Percentiles rank a stretch among this genome's conserved stretches.
Conservation (phyloP, 1,140 invertebrate genomes). For the Epicauta chinensis region DNA sequence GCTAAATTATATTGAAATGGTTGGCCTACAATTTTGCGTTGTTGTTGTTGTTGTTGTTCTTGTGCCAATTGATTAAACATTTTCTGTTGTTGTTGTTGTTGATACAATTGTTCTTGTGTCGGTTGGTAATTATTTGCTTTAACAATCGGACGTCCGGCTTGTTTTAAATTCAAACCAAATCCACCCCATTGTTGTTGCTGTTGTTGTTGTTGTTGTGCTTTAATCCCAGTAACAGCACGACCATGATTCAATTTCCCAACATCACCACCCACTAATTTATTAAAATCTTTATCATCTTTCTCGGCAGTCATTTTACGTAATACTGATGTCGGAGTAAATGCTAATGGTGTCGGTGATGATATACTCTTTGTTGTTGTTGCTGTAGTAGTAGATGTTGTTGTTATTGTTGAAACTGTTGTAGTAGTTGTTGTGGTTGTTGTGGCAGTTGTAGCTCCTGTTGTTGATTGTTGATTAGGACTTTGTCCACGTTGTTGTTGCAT, state of each 20-base stretch:
- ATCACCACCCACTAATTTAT: slow-evolving; percentile 21
- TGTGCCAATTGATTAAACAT: slow-evolving; percentile 29
- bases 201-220: slow-evolving; percentile 17
- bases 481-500: slow-evolving; percentile 46
- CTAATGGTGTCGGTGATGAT: slow-evolving; percentile 58
- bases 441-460: slow-evolving; percentile 27
- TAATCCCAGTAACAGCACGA: slow-evolving; percentile 44
- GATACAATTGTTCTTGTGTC: slow-evolving; percentile 8
- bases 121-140: slow-evolving; percentile 43
- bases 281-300: slow-evolving; percentile 52
- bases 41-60: slow-evolving; percentile 28
- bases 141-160: slow-evolving; percentile 51
- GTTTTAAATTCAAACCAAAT: slow-evolving; percentile 24
- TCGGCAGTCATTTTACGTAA: slow-evolving; percentile 90
- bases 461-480: slow-evolving; percentile 32
- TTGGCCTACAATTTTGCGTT: slow-evolving; percentile 36
- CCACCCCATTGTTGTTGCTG: slow-evolving; percentile 30
- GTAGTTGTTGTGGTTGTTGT: slow-evolving; percentile 39
- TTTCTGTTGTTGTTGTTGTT: slow-evolving; percentile 35
- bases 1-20: slow-evolving; percentile 36
- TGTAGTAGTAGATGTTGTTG: slow-evolving; percentile 29
- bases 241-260: slow-evolving; percentile 37
- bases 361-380: slow-evolving; percentile 38
- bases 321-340: slow-evolving; percentile 84
- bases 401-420: slow-evolving; percentile 51